Conservation (phyloP, 2,113 vertebrate species). For the Serinus canaria region DNA sequence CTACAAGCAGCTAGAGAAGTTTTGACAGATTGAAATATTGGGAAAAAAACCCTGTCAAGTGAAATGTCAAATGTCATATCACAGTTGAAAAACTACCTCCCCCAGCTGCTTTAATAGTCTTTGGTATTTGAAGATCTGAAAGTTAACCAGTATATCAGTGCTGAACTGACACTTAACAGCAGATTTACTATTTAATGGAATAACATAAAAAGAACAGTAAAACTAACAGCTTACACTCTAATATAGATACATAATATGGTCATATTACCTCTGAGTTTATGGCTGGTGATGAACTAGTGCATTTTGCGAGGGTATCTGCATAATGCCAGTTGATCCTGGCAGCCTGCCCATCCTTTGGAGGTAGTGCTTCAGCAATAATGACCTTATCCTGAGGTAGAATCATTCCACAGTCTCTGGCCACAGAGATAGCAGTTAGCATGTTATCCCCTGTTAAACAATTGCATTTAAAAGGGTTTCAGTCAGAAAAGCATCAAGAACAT, state of each 20-base stretch:
- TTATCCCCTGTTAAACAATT: slow-evolving; percentile 86
- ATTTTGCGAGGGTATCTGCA: slow-evolving; percentile 83
- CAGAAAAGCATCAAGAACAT: not conserved
- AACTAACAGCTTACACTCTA: not conserved
- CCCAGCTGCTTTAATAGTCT: not conserved
- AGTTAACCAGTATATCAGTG: not conserved
- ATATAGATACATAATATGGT: not conserved
- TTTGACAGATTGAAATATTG: not conserved
- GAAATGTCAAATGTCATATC: not conserved
- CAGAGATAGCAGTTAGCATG: slow-evolving; percentile 96
- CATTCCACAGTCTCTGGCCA: slow-evolving; percentile 97
- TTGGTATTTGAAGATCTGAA: not conserved
- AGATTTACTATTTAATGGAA: not conserved
- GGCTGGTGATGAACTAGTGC: slow-evolving; percentile 67
- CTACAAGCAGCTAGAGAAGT: not conserved
- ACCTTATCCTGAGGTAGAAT: slow-evolving; percentile 92
- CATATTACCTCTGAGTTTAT: slow-evolving; percentile 79
- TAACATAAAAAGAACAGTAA: not conserved
- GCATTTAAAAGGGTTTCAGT: not conserved
- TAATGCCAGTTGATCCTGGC: slow-evolving; percentile 97
- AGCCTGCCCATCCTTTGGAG: slow-evolving; percentile 89
- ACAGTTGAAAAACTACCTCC: not conserved
- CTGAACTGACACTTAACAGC: not conserved
- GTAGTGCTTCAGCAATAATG: slow-evolving; percentile 92
- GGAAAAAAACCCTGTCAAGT: not conserved